Conservation (phyloP, 1,140 invertebrate genomes). For the Carcinoscorpius rotundicauda region DNA sequence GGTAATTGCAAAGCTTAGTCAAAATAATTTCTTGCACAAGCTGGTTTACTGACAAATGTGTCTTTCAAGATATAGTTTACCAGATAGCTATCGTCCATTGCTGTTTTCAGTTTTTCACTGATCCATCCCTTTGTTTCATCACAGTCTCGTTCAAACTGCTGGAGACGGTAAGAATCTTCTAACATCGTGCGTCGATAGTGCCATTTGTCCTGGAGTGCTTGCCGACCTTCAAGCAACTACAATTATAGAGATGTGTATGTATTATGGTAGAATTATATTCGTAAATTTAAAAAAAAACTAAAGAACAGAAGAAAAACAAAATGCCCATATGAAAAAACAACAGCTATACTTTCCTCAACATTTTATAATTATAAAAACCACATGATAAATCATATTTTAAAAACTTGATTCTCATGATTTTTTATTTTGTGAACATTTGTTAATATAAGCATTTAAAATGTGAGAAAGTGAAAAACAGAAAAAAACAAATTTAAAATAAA, state of each 20-base stretch:
- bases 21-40: no score
- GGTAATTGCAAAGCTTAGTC: no score
- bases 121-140: conserved; percentile 99
- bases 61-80: conserved; percentile 24
- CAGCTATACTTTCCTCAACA: no score
- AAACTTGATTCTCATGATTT: no score
- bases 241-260: no score
- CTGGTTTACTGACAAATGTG: no score
- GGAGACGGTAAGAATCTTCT: conserved; percentile 86
- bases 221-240: conserved; percentile 53
- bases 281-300: no score
- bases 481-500: neutral
- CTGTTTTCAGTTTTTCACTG: conserved; percentile 97
- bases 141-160: conserved; percentile 95
- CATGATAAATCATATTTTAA: no score
- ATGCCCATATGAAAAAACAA: neutral
- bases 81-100: conserved; percentile 94
- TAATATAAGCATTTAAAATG: no score
- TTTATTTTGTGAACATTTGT: no score
- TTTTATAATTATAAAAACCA: no score
- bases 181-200: conserved; percentile 61
- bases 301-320: no score
- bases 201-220: conserved; percentile 78
- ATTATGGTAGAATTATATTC: neutral
- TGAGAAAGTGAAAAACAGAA: neutral